Conservation (phyloP, 2,797 vertebrate species). For the Pitangus sulphuratus region DNA sequence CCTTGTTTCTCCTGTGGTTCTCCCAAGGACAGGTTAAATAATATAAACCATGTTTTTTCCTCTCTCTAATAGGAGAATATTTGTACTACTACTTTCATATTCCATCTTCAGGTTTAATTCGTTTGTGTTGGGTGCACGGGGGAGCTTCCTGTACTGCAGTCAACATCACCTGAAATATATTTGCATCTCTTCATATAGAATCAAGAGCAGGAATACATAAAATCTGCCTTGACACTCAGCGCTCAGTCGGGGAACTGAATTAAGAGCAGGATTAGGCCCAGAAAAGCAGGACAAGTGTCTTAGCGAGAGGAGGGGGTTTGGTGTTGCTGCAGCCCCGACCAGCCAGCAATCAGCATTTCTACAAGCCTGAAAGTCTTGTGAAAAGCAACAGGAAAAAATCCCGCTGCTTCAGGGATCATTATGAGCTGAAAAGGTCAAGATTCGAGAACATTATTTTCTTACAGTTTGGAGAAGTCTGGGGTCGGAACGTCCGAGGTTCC, state of each 20-base stretch:
- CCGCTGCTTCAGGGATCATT: constrained; percentile 33
- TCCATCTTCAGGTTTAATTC: background rate
- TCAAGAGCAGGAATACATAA: background rate
- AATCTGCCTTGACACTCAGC: background rate
- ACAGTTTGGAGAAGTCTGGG: constrained; percentile 29
- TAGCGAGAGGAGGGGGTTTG: background rate
- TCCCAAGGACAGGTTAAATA: background rate
- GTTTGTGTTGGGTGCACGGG: background rate
- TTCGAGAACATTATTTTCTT: constrained; percentile 24
- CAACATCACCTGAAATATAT: background rate
- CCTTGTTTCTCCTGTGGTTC: background rate
- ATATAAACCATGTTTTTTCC: background rate
- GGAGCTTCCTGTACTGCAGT: background rate
- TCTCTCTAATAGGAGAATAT: background rate
- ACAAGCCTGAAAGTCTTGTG: background rate
- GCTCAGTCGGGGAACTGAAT: background rate
- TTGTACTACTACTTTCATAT: background rate
- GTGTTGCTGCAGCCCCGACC: background rate
- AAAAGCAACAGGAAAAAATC: constrained; percentile 31
- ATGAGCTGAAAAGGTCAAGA: constrained; percentile 44
- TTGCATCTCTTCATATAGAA: background rate
- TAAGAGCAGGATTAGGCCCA: background rate
- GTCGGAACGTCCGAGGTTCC: constrained; percentile 37
- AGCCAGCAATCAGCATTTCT: constrained; percentile 28
- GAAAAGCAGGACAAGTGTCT: background rate